Conservation (phyloP, 2,797 vertebrate species). For the Gambelia wislizenii region DNA sequence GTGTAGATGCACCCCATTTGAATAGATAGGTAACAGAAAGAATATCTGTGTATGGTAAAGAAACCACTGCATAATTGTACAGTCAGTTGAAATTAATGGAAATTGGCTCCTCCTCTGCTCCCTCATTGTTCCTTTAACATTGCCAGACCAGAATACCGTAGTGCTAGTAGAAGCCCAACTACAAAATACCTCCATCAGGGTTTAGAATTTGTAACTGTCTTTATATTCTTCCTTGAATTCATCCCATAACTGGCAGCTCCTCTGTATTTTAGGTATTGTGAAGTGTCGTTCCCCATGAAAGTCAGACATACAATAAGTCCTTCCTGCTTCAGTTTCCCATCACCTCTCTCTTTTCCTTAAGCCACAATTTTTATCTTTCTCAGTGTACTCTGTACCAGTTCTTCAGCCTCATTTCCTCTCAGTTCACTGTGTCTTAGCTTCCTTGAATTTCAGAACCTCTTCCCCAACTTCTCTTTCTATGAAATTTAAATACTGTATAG, state of each 20-base stretch:
- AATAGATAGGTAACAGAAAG: background rate
- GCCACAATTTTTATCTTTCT: background rate
- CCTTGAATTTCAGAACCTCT: background rate
- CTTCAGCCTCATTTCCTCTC: background rate
- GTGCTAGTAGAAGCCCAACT: fast-evolving
- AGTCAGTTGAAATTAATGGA: background rate
- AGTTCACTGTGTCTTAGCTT: background rate
- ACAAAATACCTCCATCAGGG: too few species aligned
- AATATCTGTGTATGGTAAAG: background rate
- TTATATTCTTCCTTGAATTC: too few species aligned
- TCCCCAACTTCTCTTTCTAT: background rate
- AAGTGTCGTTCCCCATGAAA: too few species aligned
- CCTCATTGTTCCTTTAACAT: background rate
- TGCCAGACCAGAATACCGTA: background rate
- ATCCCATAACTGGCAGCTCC: too few species aligned
- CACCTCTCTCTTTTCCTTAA: background rate
- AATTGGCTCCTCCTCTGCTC: background rate
- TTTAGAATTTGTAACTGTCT: background rate
- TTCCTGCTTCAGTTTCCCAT: background rate
- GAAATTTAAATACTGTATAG: background rate
- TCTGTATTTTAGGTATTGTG: too few species aligned
- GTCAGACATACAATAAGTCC: background rate
- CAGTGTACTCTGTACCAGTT: background rate
- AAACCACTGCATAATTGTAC: background rate
- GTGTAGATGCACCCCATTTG: too few species aligned